phyloP scores from a whole-genome alignment of 2,888 invertebrate species.

The Harpagoxenus sublaevis region DNA sequence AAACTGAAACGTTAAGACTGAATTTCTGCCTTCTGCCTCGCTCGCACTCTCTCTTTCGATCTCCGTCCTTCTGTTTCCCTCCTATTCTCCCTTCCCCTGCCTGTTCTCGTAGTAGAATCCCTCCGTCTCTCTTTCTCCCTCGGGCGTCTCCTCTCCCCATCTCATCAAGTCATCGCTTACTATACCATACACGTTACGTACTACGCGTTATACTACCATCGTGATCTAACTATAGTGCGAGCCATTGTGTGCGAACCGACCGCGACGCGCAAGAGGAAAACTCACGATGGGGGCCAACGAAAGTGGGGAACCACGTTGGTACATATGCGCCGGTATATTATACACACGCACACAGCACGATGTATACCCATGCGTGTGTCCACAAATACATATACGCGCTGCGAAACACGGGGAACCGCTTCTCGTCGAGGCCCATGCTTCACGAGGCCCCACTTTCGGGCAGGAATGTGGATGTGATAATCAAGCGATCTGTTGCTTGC shows the following conservation, averaged over 20 bases:
- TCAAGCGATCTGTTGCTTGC: background rate
- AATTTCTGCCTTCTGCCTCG: constrained; percentile 54
- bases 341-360: background rate
- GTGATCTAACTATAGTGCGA: constrained; percentile 56
- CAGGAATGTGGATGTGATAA: constrained; percentile 10
- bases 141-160: background rate
- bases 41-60: constrained; percentile 50
- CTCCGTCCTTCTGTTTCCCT: constrained; percentile 33
- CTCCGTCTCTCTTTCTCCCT: constrained; percentile 45
- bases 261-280: constrained; percentile 37
- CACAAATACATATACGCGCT: background rate
- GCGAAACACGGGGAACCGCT: background rate
- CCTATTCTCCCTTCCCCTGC: constrained; percentile 31
- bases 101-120: constrained; percentile 29
- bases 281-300: constrained; percentile 50
- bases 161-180: constrained; percentile 58
- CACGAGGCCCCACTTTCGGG: background rate
- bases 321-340: background rate
- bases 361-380: background rate
- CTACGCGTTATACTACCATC: constrained; percentile 17
- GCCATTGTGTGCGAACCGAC: constrained; percentile 21
- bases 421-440: background rate
- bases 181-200: constrained; percentile 40
- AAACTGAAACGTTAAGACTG: constrained; percentile 73
- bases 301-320: constrained; percentile 63